Base-by-base conservation (phyloP, 2,888 invertebrate genomes). In the Perizoma affinitatum region DNA sequence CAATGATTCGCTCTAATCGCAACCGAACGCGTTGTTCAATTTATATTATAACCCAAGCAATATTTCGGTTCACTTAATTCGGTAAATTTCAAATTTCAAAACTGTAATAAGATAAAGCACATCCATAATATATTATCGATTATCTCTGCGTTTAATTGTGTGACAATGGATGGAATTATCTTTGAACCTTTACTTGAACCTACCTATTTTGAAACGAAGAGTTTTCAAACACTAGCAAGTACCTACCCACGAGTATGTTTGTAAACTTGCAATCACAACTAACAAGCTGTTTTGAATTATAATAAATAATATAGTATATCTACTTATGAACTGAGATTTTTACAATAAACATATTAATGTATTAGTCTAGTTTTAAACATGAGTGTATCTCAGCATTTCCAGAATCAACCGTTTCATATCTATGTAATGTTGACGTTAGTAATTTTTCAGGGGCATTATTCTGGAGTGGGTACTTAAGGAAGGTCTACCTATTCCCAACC, bases 1-100 rank as follows among this genome's bases (percentile, higher is more conserved):
- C 50, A 46, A 55, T 44, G 48, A 33, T 54, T 43, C 34, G 8
- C 52, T 52, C n/a, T 47, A 55, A 51, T 60, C 50, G 47, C n/a
- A 47, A 22, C 41, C 42, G 45, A 58, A 58, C 40, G 36, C 46
- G 35, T 36, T 50, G 42, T 45, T 61, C 53, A 52, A 53, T 44
- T 48, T 56, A 52, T 55, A 55, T 52, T 49, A 56, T 43, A 43
- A 38, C 42, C 46, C 6, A 35, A 51, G 58, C 58, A 58, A 58
- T 51, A 58, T 49, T 59, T 53, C 55, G 55, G 55, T 45, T 55
- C 59, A 56, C 45, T 54, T 46, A 52, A 43, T 61, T 38, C 41
- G 8, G 44, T 62, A 54, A n/a, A 58, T 47, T 51, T 56, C 49
- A 50, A 47, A 22, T 53, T 53, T 51, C 34, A 45, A 54, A 43